Base-by-base conservation (phyloP, 2,888 invertebrate genomes). In the Melitaea athalia region DNA sequence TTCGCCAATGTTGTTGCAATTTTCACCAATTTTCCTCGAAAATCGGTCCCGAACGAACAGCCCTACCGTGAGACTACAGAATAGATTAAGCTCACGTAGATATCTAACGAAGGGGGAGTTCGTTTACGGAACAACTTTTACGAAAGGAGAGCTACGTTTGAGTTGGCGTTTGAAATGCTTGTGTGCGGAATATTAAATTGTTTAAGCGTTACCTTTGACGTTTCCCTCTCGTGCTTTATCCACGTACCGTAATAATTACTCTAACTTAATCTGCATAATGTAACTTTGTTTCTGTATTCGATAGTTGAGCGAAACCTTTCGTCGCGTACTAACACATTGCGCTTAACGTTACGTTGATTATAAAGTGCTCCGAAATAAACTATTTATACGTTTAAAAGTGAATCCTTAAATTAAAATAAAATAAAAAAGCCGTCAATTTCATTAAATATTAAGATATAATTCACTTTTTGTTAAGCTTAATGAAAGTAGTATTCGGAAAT, bases 101-200 rank as follows among this genome's bases (percentile, higher is more conserved):
- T 91, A 90, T 88, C 91, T 91, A 92, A 92, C 90, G 92, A 92
- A 91, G 87, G 88, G 85, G 87, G 78, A 77, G 86, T 88, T 89
- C 89, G 89, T 88, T 91, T 89, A 87, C 85, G 83, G 85, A 86
- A 84, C 86, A 90, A 91, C 90, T 92, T 91, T 90, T 87, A 85
- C 87, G 85, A 87, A 89, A 89, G 88, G 86, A 84, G 86, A 85
- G 85, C 85, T 83, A 86, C 88, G 89, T 90, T 90, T 85, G 88
- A 89, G 90, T 89, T 91, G 84, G 83, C 88, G 86, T 88, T 91
- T 88, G 84, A 87, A 91, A 89, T 89, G 87, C 89, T 86, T 86
- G 89, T 90, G 90, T 89, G 89, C 85, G 81, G 92, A 92, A 92
- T 92, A 92, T 91, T 89, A 92, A 92, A 91, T 91, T 91, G 90